Conservation (phyloP, 2,888 invertebrate species). For the Apamea crenata region DNA sequence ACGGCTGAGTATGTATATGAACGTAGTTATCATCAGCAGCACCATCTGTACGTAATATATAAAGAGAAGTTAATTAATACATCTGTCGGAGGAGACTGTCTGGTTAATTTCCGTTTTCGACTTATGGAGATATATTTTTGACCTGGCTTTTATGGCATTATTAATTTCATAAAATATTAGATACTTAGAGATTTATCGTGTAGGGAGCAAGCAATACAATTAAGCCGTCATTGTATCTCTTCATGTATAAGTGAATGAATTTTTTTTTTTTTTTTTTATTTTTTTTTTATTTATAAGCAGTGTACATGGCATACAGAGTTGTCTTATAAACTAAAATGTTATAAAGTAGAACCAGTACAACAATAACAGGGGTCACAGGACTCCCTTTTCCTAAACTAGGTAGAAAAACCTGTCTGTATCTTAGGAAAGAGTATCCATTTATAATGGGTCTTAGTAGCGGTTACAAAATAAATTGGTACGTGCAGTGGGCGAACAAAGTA, state of each 20-base stretch:
- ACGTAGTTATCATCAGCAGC: constrained; percentile 50
- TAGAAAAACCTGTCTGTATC: no score
- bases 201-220: not conserved
- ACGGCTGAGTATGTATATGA: constrained; percentile 28
- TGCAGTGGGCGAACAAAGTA: no score
- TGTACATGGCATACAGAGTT: no score
- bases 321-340: no score
- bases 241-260: not conserved
- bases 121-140: constrained; percentile 33
- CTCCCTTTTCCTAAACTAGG: no score
- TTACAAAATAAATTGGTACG: no score
- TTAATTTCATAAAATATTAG: constrained; percentile 24
- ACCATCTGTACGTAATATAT: constrained; percentile 63
- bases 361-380: no score
- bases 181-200: not conserved
- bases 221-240: not conserved
- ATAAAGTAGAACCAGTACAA: no score
- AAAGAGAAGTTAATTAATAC: constrained; percentile 76
- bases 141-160: not conserved
- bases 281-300: no score
- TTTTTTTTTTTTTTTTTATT: no score
- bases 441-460: no score
- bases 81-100: constrained; percentile 72
- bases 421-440: no score
- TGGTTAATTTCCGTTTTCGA: constrained; percentile 65